Evolutionary conservation across 2,888 invertebrate genomes (phyloP), one percentile per base, ranked within the genome.

Genomic region (Drosophila rubida): DNA sequence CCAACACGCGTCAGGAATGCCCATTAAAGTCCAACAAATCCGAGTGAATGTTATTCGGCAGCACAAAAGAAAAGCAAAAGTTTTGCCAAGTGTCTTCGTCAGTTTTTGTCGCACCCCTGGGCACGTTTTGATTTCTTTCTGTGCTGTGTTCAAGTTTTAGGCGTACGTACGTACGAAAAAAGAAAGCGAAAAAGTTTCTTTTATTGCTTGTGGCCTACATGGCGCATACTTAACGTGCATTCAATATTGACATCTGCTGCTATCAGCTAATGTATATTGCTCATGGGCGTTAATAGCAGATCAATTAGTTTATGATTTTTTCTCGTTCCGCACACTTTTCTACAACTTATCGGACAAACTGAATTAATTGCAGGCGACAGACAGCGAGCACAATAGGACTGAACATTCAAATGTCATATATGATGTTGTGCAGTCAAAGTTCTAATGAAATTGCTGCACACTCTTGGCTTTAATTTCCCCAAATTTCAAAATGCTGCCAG

Each of bases 81-180:
- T 80, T 73, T 81, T 53, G 54, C 54, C 64, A 63, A 65, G 57
- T 63, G 16, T 69, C 42, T 46, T 11, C 19, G 23, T 13, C 6
- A 32, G 39, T 32, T 53, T 74, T 62, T 57, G 72, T 64, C 48
- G 53, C 50, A 44, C 67, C 69, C 73, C 25, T 66, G 74, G 71
- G 80, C 71, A 70, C 71, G 71, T 85, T 82, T 81, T 77, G 77
- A 74, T 74, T 71, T 69, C 66, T 62, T 68, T 58, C 55, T 35
- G 53, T 71, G 51, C 46, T 71, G 51, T 44, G 42, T 46, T 59
- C 23, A 75, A 71, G 65, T 71, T 69, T 63, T 63, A 22, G 66
- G 59, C 63, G 57, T 13, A 23, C 2, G 30, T 27, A 19, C n/a
- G n/a, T n/a, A n/a, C n/a, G 32, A 22, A 42, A n/a, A 25, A 19